Conservation (phyloP, 1,140 invertebrate genomes). For the Caerostris darwini region DNA sequence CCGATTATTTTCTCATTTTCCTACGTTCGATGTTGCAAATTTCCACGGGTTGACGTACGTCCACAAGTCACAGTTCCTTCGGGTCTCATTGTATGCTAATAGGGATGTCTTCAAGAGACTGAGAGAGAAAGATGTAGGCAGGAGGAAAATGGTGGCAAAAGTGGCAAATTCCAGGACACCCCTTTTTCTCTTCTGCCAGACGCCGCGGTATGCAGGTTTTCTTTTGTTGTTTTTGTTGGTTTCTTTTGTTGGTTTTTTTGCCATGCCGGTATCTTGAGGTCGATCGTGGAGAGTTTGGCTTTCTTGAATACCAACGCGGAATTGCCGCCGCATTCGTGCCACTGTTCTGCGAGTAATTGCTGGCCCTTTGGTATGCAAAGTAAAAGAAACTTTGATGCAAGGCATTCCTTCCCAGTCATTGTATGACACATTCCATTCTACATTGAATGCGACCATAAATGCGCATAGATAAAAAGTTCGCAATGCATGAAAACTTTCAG, state of each 20-base stretch:
- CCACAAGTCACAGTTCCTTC: neutral
- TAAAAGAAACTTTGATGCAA: constrained; percentile 43
- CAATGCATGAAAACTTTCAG: neutral
- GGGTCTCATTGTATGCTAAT: constrained; percentile 44
- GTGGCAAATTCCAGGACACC: neutral
- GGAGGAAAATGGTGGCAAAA: neutral
- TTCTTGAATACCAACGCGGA: no score
- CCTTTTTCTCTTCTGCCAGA: neutral
- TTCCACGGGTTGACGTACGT: constrained; percentile 12
- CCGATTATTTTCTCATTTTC: constrained; percentile 44
- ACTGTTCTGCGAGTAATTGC: neutral
- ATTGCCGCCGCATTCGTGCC: neutral
- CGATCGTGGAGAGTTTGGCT: neutral
- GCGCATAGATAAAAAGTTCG: neutral
- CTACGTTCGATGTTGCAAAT: neutral
- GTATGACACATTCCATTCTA: neutral
- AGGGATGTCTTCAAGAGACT: neutral
- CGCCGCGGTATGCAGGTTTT: neutral
- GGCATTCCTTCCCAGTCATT: neutral
- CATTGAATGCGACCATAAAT: neutral
- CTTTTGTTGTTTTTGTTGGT: neutral
- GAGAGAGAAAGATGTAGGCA: neutral
- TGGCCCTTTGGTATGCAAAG: constrained; percentile 1
- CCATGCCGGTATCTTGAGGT: neutral
- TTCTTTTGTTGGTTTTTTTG: no score